phyloP scores from a whole-genome alignment of 2,888 invertebrate species.

The Caenorhabditis virilis region DNA sequence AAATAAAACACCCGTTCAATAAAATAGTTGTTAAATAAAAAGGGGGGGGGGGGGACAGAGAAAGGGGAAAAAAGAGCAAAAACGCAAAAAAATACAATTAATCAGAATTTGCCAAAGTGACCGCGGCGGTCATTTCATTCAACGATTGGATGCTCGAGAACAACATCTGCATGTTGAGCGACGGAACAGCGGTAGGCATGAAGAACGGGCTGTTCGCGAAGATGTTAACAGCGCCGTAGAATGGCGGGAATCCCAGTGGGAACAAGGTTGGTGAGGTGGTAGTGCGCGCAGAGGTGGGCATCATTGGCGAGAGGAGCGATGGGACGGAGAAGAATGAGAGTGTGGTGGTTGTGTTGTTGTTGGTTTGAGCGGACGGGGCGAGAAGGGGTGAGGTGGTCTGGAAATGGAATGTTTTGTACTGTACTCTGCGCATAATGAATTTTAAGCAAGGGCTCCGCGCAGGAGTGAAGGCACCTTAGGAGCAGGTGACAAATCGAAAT shows the following conservation, averaged over 20 bases:
- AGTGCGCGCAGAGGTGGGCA: not conserved
- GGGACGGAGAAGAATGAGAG: conserved; percentile 14
- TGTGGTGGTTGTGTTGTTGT: conserved; percentile 1
- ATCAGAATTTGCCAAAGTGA: conserved; percentile 9
- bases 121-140: conserved; percentile 13
- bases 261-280: conserved; percentile 11
- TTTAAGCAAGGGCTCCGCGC: too few relatives aligned
- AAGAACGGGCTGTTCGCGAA: conserved; percentile 24
- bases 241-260: conserved; percentile 1
- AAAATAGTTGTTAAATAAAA: too few relatives aligned
- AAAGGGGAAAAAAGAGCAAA: too few relatives aligned
- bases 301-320: conserved; percentile 6
- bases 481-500: too few relatives aligned
- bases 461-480: too few relatives aligned
- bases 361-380: conserved; percentile 5
- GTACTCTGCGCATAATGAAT: too few relatives aligned
- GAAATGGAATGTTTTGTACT: not conserved
- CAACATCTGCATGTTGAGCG: conserved; percentile 24
- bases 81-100: too few relatives aligned
- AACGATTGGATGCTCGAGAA: conserved; percentile 17
- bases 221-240: conserved; percentile 8
- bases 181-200: conserved; percentile 6
- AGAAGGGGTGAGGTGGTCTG: conserved; percentile 19
- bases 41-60: too few relatives aligned
- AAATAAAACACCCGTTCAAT: too few relatives aligned